Conservation (phyloP, 2,797 vertebrate species). For the Oreochromis grahami region DNA sequence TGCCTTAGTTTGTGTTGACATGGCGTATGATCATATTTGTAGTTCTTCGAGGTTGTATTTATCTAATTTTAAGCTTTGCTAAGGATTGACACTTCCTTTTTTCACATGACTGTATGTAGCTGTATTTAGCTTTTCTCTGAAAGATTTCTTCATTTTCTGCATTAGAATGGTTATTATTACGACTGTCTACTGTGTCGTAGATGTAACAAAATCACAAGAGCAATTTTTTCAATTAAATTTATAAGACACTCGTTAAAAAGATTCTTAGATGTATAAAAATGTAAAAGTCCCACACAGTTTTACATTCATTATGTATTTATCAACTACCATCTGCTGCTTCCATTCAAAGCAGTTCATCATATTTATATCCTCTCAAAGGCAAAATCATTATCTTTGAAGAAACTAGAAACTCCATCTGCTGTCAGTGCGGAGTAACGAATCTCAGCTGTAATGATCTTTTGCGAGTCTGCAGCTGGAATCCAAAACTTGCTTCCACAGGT, state of each 20-base stretch:
- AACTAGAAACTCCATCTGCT: background rate
- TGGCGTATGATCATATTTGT: background rate
- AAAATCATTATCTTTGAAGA: background rate
- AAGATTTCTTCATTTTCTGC: background rate
- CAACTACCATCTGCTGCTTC: background rate
- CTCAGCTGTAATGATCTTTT: background rate
- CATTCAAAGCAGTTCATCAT: background rate
- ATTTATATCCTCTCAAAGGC: background rate
- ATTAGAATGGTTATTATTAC: background rate
- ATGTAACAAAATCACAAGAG: background rate
- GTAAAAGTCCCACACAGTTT: background rate
- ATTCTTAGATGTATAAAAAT: background rate
- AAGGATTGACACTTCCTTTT: background rate
- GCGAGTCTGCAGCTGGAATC: constrained; percentile 34
- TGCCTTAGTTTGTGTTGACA: background rate
- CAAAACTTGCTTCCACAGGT: constrained; percentile 51
- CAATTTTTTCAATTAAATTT: background rate
- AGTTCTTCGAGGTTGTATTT: background rate
- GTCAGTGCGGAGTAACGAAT: background rate
- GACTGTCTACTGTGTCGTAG: accelerated
- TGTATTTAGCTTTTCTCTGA: background rate
- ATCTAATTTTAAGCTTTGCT: background rate
- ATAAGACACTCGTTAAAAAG: background rate
- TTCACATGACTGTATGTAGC: background rate
- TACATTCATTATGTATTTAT: background rate